Evolutionary conservation across 2,113 vertebrate genomes (phyloP), one percentile per base, ranked within the genome.

Genomic region (Cheirogaleus medius): DNA sequence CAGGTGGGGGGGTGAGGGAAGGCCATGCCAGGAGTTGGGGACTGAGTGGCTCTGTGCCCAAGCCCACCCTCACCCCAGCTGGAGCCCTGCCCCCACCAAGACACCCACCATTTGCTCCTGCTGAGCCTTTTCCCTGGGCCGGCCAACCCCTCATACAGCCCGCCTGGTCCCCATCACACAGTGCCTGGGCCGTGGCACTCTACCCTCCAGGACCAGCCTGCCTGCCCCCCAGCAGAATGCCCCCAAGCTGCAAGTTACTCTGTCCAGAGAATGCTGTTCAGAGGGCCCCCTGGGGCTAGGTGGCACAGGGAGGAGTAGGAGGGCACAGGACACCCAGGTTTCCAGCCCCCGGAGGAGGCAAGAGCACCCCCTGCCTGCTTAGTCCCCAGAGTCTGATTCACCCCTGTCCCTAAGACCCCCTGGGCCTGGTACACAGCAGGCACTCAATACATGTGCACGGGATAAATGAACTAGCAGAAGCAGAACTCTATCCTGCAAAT

Each of bases 101-200:
- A 37, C 23, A 42, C 34, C 11, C 1, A 9, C 60, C 34, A 39
- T 27, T 17, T n/a, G 44, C 27, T 81, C 39, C 47, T 52, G 39
- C 10, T 6, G 10, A 34, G 82, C 15, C 63, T 52, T 68, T 66
- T 25, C 42, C 17, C 32, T 54, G 23, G 34, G 14, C 37, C 76
- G 84, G 29, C 58, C 7, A 7, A 44, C 32, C 44, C 52, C 18
- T 63, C 27, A 6, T 39, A 29, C 1, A 54, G 34, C 37, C 76
- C 0, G 0, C 13, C n/a, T 42, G 13, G 13, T 73, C n/a, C 7
- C 17, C 12, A 27, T 47, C 39, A 37, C 5, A 12, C 6, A 49
- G 39, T 7, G 3, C 20, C 15, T 10, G 15, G 23, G 42, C 37
- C 9, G 1, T 29, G 14, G 56, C 29, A 11, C 10, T 27, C 64